A percentile compares a stretch with the other conserved stretches of the same genome.
Evolutionary conservation across 2,797 vertebrate species (phyloP).

Genomic region (Macroramphosus scolopax): DNA sequence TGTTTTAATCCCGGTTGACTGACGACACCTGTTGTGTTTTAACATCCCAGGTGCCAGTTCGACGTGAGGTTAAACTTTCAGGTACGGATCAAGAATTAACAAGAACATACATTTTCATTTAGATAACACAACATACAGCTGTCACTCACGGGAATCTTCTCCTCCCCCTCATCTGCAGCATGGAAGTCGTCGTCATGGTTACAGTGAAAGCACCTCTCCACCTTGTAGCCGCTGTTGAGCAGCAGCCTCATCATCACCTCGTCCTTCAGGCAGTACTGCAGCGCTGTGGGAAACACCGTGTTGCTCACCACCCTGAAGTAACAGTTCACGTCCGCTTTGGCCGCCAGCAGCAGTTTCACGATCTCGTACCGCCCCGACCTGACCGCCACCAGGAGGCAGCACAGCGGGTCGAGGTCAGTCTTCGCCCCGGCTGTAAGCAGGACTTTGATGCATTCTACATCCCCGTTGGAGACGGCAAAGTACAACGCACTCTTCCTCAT

Average conservation of each 20-base stretch:
- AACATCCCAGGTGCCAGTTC: too few species aligned
- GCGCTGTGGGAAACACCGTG: slow-evolving; percentile 85
- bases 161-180: slow-evolving; percentile 2
- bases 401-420: slow-evolving; percentile 85
- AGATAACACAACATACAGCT: not conserved
- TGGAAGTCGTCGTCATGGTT: slow-evolving; percentile 69
- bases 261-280: slow-evolving; percentile 88
- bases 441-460: slow-evolving; percentile 77
- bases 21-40: not conserved
- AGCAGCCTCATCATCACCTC: slow-evolving; percentile 88
- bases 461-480: slow-evolving; percentile 84
- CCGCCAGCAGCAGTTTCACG: slow-evolving; percentile 80
- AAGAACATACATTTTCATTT: too few species aligned
- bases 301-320: slow-evolving; percentile 85
- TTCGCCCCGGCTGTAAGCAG: slow-evolving; percentile 81
- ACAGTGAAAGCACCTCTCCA: slow-evolving; percentile 83
- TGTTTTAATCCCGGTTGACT: not conserved
- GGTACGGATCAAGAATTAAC: not conserved
- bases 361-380: slow-evolving; percentile 82
- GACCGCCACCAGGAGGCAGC: slow-evolving; percentile 86
- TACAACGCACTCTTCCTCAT: slow-evolving; percentile 80
- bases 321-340: slow-evolving; percentile 84
- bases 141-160: slow-evolving; percentile 60
- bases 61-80: not conserved
- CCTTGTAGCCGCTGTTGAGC: slow-evolving; percentile 83